Evolutionary conservation across 1,140 invertebrate genomes (phyloP).

Genomic region (Lepidotrigona ventralis): DNA sequence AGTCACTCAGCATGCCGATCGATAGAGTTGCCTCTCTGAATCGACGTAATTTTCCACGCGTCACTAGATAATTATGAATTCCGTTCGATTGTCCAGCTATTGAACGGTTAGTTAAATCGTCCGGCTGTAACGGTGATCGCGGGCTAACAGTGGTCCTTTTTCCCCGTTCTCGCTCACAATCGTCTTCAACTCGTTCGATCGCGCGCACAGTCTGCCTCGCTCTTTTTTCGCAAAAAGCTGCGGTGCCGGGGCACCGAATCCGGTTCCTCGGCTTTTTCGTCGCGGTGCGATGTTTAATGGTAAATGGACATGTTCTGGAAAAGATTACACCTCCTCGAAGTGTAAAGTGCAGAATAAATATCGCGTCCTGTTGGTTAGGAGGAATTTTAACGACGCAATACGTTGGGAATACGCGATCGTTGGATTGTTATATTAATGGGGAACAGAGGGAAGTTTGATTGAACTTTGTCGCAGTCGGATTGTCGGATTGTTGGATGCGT

Average conservation of each 20-base stretch:
- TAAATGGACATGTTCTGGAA: too few relatives aligned
- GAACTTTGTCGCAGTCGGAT: too few relatives aligned
- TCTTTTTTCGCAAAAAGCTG: background rate
- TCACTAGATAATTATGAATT: conserved; percentile 58
- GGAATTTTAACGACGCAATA: background rate
- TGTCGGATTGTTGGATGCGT: too few relatives aligned
- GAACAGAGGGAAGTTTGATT: background rate
- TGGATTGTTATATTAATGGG: background rate
- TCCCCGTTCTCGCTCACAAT: conserved; percentile 33
- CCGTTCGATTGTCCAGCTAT: conserved; percentile 51
- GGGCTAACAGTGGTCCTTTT: conserved; percentile 39
- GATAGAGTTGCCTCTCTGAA: conserved; percentile 3
- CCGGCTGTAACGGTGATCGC: conserved; percentile 35
- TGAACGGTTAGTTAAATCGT: conserved; percentile 18
- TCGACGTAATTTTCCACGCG: conserved; percentile 52
- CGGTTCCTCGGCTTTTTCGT: conserved; percentile 30
- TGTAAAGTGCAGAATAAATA: background rate
- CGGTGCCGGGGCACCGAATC: conserved; percentile 1
- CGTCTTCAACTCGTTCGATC: conserved; percentile 44
- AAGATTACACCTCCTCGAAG: background rate
- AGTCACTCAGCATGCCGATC: conserved; percentile 33
- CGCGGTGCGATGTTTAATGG: too few relatives aligned
- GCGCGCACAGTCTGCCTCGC: too few relatives aligned
- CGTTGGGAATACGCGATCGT: too few relatives aligned
- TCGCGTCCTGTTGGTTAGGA: background rate